phyloP scores from a whole-genome alignment of 2,113 vertebrate genomes.

The Tautogolabrus adspersus region DNA sequence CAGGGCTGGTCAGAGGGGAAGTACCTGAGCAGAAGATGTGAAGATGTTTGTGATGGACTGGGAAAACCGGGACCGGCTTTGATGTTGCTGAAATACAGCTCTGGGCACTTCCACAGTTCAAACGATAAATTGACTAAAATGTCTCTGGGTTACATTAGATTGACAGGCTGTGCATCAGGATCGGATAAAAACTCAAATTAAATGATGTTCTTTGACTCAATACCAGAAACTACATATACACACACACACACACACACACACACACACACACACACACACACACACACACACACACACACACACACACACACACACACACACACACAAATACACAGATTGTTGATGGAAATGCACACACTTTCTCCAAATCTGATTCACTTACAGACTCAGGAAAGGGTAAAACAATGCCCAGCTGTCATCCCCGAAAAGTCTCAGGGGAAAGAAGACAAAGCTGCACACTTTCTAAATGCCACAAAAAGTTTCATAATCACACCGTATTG shows the following conservation, averaged over 20 bases:
- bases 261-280: background rate
- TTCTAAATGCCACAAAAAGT: too few species aligned
- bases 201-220: slow-evolving; percentile 11
- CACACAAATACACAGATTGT: too few species aligned
- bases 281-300: background rate
- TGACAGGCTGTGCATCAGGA: slow-evolving; percentile 60
- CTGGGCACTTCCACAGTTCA: slow-evolving; percentile 55
- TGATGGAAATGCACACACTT: too few species aligned
- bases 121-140: slow-evolving; percentile 59
- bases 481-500: too few species aligned
- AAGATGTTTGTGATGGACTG: slow-evolving; percentile 50
- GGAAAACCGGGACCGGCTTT: slow-evolving; percentile 56
- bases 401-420: slow-evolving; percentile 4
- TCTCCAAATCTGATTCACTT: too few species aligned
- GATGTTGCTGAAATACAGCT: slow-evolving; percentile 64
- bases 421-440: background rate
- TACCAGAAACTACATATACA: too few species aligned
- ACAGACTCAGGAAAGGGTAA: background rate
- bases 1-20: slow-evolving; percentile 47
- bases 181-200: slow-evolving; percentile 35
- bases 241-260: background rate
- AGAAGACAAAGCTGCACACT: background rate
- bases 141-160: slow-evolving; percentile 61
- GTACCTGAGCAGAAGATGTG: slow-evolving; percentile 45
- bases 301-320: background rate